phyloP scores from a whole-genome alignment of 2,888 invertebrate species.

The Spisula solida region DNA sequence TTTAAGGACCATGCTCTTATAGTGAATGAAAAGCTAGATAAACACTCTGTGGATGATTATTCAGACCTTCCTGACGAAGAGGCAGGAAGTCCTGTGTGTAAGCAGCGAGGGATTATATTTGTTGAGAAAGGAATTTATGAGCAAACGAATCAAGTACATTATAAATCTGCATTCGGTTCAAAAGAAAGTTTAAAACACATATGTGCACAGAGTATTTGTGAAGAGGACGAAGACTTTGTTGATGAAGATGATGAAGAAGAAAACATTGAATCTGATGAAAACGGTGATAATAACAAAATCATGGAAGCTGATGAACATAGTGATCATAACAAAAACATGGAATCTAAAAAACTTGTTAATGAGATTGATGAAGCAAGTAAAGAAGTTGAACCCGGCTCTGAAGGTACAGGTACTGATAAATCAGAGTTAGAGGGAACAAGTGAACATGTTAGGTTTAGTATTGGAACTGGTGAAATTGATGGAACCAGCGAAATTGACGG shows the following conservation, averaged over 20 bases:
- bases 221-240: conserved; percentile 31
- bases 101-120: conserved; percentile 27
- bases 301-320: no score
- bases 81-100: background rate
- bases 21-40: background rate
- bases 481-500: no score
- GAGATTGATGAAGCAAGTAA: background rate
- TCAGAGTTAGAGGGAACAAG: background rate
- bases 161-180: conserved; percentile 18
- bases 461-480: background rate
- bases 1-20: background rate
- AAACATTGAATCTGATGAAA: conserved; percentile 6
- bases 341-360: background rate
- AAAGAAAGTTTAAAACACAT: conserved; percentile 29
- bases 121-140: conserved; percentile 46
- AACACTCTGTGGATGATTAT: background rate
- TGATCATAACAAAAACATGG: no score
- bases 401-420: background rate
- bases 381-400: background rate
- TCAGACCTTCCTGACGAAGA: background rate
- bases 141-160: conserved; percentile 38
- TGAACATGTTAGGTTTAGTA: background rate
- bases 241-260: conserved; percentile 19
- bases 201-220: conserved; percentile 32
- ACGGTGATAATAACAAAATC: no score